Evolutionary conservation across 2,797 vertebrate species (phyloP), one percentile per base, ranked within the genome.

Genomic region (Austrolebias charrua): DNA sequence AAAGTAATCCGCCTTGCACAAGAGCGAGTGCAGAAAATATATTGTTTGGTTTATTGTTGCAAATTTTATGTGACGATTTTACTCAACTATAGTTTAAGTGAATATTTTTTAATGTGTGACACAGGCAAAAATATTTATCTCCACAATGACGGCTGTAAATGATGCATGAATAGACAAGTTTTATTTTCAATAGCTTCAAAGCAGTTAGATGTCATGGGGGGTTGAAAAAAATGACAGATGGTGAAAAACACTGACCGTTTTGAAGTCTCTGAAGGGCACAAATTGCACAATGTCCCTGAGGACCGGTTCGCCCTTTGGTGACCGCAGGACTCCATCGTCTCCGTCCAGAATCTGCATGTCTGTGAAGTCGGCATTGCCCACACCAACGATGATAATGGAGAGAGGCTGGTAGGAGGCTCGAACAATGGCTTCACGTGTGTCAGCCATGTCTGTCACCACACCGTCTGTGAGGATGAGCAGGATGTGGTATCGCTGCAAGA

Each of bases 321-420:
- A 95, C 42, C 95, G 93, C 48, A 98, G 92, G 59, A 95, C 72
- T 0, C 96, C 95, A 0, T 95, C 94, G 0, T 96, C 96, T 0
- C 97, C 95, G 0, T 97, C 95, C 76, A 98, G 90, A 87, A 96
- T 94, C 91, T 97, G 95, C 96, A 96, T 97, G 90, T 98, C 95
- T 0, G 96, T 97, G 92, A 98, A 97, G 90, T 97, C 95, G 0
- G 97, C 95, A 0, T 97, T 97, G 81, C 96, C 97, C 79, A 98
- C 95, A 0, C 96, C 96, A 1, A 98, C 95, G 12, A 98, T 96
- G 87, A 98, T 95, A 83, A 97, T 95, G 81, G 96, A 97, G 90
- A 98, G 95, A 61, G 96, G 97, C 86, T 96, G 90, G 90, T 95
- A 95, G 69, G 96, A 97, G 68, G 93, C 95, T 0, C 94, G 93